These are phyloP conservation scores for Procambarus virginalis DNA, from an alignment of 1,140 invertebrate genomes.

Conservation along the genomic window DNA sequence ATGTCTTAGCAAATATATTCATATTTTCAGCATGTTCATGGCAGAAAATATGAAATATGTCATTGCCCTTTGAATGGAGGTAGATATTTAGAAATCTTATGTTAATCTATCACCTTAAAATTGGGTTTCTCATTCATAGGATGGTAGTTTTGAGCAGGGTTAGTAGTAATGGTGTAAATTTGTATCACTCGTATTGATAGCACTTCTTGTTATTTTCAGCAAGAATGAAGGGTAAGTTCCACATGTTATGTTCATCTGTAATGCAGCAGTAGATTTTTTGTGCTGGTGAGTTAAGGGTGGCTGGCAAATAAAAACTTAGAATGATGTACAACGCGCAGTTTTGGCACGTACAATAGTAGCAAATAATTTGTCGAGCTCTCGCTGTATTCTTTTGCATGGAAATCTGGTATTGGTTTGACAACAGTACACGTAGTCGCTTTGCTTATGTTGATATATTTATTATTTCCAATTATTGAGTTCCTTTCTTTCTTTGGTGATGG, in stretches of 20 bases:
- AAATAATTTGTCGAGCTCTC: neutral
- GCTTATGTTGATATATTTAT: neutral
- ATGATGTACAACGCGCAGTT: too few species aligned
- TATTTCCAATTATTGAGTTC: too few species aligned
- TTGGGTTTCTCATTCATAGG: too few species aligned
- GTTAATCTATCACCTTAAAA: too few species aligned
- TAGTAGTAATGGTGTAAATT: neutral
- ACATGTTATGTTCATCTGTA: neutral
- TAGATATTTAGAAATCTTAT: neutral
- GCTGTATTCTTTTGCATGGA: neutral
- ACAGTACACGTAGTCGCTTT: neutral
- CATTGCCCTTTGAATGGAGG: neutral
- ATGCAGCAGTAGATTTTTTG: neutral
- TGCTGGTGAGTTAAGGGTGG: neutral
- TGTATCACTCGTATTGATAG: neutral
- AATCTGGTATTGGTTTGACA: neutral
- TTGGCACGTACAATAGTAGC: neutral
- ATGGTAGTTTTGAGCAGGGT: neutral
- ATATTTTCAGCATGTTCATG: neutral
- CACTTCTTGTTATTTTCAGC: neutral
- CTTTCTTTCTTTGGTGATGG: neutral
- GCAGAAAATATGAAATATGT: neutral
- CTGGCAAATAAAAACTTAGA: too few species aligned
- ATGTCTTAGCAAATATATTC: too few species aligned
- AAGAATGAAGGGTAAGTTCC: neutral